These are phyloP conservation scores for Linnaemya vulpina DNA, from an alignment of 2,888 invertebrate genomes.

Conservation along the genomic window DNA sequence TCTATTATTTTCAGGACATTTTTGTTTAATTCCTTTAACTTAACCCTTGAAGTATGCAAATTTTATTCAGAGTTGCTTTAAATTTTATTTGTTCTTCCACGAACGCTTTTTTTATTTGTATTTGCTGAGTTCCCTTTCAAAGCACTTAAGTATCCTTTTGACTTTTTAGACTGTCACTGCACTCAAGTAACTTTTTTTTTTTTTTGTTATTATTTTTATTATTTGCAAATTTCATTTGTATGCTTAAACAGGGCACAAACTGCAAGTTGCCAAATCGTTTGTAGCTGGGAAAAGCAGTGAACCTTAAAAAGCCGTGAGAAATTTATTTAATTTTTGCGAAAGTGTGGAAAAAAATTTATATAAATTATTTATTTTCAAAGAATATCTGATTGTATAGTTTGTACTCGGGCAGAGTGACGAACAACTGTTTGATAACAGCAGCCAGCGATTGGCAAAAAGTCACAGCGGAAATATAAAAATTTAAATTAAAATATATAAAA, in stretches of 20 bases:
- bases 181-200: background rate
- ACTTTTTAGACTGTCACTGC: slow-evolving; percentile 2
- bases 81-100: background rate
- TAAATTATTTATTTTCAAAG: no score
- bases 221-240: background rate
- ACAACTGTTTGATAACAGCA: no score
- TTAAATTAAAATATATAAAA: no score
- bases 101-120: background rate
- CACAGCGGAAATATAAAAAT: no score
- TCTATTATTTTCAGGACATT: background rate
- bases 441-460: no score
- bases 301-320: background rate
- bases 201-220: no score
- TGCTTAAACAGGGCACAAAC: background rate
- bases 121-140: slow-evolving; percentile 17
- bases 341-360: background rate
- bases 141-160: slow-evolving; percentile 24
- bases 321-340: background rate
- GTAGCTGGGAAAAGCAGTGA: background rate
- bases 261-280: background rate
- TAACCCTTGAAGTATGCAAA: background rate
- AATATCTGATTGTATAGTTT: no score
- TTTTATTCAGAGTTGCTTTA: background rate
- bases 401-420: no score
- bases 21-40: background rate